A percentile compares a stretch with the other conserved stretches of the same genome.
Evolutionary conservation across 2,113 vertebrate species (phyloP).

Genomic region (Asarcornis scutulata): DNA sequence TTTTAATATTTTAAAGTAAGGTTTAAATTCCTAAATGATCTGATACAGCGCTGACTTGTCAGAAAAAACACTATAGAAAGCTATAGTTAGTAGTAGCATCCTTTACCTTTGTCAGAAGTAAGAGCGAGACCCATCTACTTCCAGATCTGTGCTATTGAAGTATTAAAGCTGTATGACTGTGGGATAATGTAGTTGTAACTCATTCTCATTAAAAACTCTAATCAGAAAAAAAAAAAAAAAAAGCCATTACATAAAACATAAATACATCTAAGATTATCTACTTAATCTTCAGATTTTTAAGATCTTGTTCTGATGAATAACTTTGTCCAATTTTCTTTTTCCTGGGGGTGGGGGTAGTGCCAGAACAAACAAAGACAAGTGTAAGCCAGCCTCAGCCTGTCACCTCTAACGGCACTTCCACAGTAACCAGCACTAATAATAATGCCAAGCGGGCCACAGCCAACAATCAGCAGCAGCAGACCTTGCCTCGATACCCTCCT

Average conservation of each 20-base stretch:
- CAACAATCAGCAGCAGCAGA: constrained; percentile 81
- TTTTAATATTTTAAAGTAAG: background rate
- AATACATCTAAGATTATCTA: background rate
- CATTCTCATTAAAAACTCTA: background rate
- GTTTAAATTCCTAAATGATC: background rate
- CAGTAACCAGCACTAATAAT: constrained; percentile 87
- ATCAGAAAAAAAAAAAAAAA: background rate
- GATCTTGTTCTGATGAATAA: constrained; percentile 27
- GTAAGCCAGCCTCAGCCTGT: constrained; percentile 86
- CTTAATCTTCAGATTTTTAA: background rate
- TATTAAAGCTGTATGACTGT: background rate
- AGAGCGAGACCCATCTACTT: background rate
- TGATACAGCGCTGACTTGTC: background rate
- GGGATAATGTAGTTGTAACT: background rate
- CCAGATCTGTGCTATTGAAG: background rate
- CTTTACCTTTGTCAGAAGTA: background rate
- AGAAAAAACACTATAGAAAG: background rate
- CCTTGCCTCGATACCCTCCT: constrained; percentile 86
- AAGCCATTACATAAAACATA: background rate
- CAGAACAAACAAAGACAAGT: constrained; percentile 88
- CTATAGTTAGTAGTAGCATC: background rate
- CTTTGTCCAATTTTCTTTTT: constrained; percentile 67
- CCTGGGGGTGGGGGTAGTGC: constrained; percentile 83
- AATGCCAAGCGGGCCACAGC: constrained; percentile 93
- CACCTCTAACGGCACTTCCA: constrained; percentile 80